Evolutionary conservation across 2,113 vertebrate species (phyloP).

Genomic region (Sorex fumeus): DNA sequence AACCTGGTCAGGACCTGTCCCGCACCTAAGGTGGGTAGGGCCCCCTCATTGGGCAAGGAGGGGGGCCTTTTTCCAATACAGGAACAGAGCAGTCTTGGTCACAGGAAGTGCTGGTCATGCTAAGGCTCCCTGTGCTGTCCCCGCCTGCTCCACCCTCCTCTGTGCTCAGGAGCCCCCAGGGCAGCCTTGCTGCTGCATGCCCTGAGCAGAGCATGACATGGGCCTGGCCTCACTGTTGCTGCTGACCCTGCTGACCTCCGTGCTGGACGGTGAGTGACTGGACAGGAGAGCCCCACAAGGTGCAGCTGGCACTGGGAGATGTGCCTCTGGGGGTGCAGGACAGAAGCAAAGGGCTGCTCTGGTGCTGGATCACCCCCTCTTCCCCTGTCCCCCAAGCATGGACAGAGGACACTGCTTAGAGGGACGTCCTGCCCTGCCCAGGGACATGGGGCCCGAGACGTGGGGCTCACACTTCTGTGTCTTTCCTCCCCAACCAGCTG

Average conservation of each 20-base stretch:
- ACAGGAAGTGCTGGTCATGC: slow-evolving; percentile 14
- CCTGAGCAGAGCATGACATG: not conserved
- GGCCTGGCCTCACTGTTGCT: not conserved
- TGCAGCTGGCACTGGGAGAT: no score
- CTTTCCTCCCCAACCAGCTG: not conserved
- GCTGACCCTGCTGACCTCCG: not conserved
- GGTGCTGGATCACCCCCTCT: not conserved
- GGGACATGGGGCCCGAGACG: not conserved
- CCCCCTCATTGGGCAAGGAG: not conserved
- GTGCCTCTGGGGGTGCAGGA: not conserved
- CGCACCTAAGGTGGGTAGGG: no score
- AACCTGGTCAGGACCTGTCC: not conserved
- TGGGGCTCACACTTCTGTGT: not conserved
- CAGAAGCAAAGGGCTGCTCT: no score
- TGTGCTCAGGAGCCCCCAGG: rapidly evolving
- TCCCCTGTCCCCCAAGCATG: not conserved
- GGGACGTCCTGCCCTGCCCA: not conserved
- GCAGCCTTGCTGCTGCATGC: not conserved
- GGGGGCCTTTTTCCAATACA: not conserved
- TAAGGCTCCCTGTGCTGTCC: not conserved
- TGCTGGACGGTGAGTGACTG: slow-evolving; percentile 48
- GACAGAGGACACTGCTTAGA: not conserved
- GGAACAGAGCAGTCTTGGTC: not conserved
- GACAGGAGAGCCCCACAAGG: not conserved
- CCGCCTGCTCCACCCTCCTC: not conserved